Evolutionary conservation across 53 echinoderm and acorn worm genomes (phyloP), one percentile per base, ranked within the genome.

Genomic region (Crossaster papposus): DNA sequence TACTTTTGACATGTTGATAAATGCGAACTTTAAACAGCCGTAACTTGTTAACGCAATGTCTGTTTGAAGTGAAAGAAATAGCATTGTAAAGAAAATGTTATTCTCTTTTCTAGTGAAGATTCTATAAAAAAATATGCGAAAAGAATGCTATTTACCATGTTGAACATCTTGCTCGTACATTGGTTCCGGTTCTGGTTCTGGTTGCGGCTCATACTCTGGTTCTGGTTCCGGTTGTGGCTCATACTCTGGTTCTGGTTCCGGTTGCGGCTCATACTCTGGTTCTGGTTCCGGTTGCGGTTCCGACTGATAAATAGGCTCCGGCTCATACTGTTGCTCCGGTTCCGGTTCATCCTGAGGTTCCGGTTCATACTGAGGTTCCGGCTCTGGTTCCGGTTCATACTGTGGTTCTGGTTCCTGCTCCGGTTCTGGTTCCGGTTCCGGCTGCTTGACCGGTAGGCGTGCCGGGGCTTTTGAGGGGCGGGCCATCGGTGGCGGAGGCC

Each of bases 181-280:
- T 10, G 83, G 88, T 63, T 93, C 91, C 1, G 89, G 91, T 30
- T 91, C 89, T 77, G 94, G 94, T 77, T 92, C 81, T 10, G 90
- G 85, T 83, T 77, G 62, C 6, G 73, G 73, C 22, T 86, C 76
- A 12, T 1, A 30, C 13, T 88, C 30, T 6, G 51, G 89, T 81
- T 58, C 76, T 32, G 86, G 91, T 86, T 91, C 86, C 28, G 92
- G 92, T 86, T 91, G 79, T 29, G 92, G 92, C 51, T 89, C 34
- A 32, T 78, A 72, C 30, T 30, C 78, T 24, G 89, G 91, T 30
- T 94, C 92, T 0, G 82, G 92, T 33, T 93, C 84, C 0, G 89
- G 91, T 58, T 94, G 92, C 9, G 92, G 94, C 23, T 82, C 93
- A 34, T 90, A 89, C 51, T 81, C 82, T 4, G 88, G 71, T 14